These are phyloP conservation scores for Ctena decussata DNA, from an alignment of 2,888 invertebrate species.

Conservation along the genomic window DNA sequence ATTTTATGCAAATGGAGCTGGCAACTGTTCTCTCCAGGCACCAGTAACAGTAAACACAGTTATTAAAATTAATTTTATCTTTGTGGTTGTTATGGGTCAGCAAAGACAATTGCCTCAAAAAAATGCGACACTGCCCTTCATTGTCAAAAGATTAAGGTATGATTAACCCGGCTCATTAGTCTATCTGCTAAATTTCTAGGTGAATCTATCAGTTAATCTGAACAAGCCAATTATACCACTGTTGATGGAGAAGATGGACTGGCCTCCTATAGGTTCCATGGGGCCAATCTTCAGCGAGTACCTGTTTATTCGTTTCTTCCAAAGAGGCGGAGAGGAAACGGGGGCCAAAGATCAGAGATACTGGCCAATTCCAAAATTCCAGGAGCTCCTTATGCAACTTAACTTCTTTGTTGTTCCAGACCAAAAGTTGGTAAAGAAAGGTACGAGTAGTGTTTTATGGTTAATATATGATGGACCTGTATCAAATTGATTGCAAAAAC, in stretches of 20 bases:
- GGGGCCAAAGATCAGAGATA: conserved; percentile 76
- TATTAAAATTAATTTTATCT: no score
- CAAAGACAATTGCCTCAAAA: no score
- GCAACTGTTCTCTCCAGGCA: no score
- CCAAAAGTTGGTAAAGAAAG: conserved; percentile 64
- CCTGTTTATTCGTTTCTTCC: conserved; percentile 83
- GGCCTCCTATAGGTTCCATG: conserved; percentile 86
- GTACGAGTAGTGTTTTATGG: conserved; percentile 57
- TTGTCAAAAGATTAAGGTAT: no score
- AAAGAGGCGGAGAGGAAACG: conserved; percentile 72
- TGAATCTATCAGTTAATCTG: conserved; percentile 82
- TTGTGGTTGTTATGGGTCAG: no score
- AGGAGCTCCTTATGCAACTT: conserved; percentile 85
- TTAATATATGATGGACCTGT: no score
- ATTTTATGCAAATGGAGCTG: no score
- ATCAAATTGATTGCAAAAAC: no score
- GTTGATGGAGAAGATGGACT: conserved; percentile 83
- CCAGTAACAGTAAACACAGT: no score
- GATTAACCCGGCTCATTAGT: no score
- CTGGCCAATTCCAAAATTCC: conserved; percentile 84
- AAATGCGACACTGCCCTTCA: no score
- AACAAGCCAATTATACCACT: conserved; percentile 85
- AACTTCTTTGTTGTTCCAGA: conserved; percentile 78
- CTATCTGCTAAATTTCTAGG: no score
- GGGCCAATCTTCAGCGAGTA: conserved; percentile 86